Evolutionary conservation across 2,797 vertebrate genomes (phyloP).

Genomic region (Eleutherodactylus coqui): DNA sequence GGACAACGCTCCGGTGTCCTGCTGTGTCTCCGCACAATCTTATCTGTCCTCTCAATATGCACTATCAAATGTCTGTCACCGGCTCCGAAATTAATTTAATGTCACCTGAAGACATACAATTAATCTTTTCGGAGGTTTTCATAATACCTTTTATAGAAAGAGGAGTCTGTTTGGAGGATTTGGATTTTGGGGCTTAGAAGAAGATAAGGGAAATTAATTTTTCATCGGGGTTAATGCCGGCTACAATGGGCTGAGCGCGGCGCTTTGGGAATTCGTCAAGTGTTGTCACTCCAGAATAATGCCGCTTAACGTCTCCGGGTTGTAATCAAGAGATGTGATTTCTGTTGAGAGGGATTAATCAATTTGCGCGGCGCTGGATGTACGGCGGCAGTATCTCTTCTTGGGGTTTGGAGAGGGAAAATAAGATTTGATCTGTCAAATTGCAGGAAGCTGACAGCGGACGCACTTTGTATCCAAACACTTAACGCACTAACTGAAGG

Average conservation of each 20-base stretch:
- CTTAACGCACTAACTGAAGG: conserved; percentile 70
- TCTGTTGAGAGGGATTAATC: conserved; percentile 96
- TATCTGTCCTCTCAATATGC: conserved; percentile 87
- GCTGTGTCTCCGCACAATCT: conserved; percentile 90
- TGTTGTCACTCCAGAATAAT: conserved; percentile 95
- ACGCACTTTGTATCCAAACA: conserved; percentile 76
- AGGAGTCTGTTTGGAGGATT: conserved; percentile 96
- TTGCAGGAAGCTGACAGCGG: conserved; percentile 76
- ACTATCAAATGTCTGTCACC: conserved; percentile 89
- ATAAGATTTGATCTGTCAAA: conserved; percentile 93
- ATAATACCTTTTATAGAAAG: conserved; percentile 98
- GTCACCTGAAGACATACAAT: conserved; percentile 96
- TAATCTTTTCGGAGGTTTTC: conserved; percentile 91
- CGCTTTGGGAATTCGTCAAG: conserved; percentile 91
- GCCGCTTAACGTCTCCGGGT: conserved; percentile 92
- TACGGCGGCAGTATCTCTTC: conserved; percentile 84
- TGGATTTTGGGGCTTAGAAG: conserved; percentile 95
- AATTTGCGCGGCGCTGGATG: conserved; percentile 88
- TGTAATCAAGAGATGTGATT: conserved; percentile 94
- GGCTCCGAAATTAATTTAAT: conserved; percentile 90
- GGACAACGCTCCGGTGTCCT: conserved; percentile 88
- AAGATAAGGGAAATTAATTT: conserved; percentile 99
- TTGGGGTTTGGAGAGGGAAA: conserved; percentile 78
- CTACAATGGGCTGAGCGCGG: conserved; percentile 87
- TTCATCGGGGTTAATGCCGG: conserved; percentile 97